Base-by-base conservation (phyloP, 2,797 vertebrate genomes). In the Lepilemur ruficaudatus region DNA sequence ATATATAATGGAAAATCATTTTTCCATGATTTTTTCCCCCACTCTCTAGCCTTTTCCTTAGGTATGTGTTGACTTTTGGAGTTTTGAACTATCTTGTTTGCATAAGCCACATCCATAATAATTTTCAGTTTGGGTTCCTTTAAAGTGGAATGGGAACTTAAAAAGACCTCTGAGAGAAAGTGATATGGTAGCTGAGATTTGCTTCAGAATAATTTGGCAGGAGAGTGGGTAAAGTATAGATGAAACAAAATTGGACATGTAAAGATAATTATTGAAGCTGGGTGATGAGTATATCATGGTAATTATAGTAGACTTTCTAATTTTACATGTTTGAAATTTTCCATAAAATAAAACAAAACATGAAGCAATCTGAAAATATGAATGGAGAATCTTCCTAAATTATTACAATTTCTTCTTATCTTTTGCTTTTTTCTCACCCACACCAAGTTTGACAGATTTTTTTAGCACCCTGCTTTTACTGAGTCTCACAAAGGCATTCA, bases 321-420 rank as follows among this genome's bases (percentile, higher is more conserved):
- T 92, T 97, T 97, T 97, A 88, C 14, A 90, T 50, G 12, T 65
- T 88, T 92, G 23, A 95, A 88, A 50, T 82, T 96, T 89, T 46
- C 67, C 32, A 69, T 78, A 86, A 63, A 72, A 88, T 63, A 69
- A 89, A 61, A 50, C 38, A 63, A 73, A 81, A 78, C 50, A 78
- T 46, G 69, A 91, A 93, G 23, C 7, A 48, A 91, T 75, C 35
- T 55, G 38, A 96, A 89, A 48, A 91, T 75, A 28, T 55, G n/a
- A 96, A 89, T 94, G 41, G 67, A 86, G n/a, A 92, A 75, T 95
- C 50, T 70, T 90, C 52, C 81, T 92, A 81, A 50, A 79, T 73
- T 88, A 78, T 95, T 92, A 89, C 2, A 95, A 81, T 92, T 76
- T 81, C 20, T 11, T 20, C 13, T 20, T 25, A 90, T 87, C 48